Conservation (phyloP, 2,113 vertebrate genomes). For the Otocyon megalotis region DNA sequence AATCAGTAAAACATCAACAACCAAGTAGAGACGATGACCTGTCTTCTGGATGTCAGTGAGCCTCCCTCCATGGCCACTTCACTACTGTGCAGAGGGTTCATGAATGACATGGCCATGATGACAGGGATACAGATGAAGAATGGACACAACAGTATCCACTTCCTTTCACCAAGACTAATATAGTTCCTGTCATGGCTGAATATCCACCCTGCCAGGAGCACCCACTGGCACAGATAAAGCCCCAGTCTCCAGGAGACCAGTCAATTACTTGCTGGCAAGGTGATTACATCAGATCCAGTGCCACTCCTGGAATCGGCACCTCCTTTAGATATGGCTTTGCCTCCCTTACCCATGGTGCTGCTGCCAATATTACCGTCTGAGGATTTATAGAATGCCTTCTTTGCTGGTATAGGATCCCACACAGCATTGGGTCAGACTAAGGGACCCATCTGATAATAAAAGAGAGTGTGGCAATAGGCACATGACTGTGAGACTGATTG, state of each 20-base stretch:
- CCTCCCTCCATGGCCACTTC: not conserved
- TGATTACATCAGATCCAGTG: not conserved
- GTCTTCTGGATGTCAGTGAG: not conserved
- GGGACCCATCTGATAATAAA: not conserved
- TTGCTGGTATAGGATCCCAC: not conserved
- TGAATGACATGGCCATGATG: not conserved
- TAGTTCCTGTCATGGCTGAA: not conserved
- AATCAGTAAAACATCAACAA: not conserved
- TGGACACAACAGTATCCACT: not conserved
- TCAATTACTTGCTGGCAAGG: not conserved
- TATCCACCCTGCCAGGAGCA: not conserved
- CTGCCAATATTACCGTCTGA: not conserved
- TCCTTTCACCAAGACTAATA: not conserved
- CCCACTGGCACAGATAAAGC: not conserved
- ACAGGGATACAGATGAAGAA: not conserved
- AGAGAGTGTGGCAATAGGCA: not conserved
- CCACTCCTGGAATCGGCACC: not conserved
- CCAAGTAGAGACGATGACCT: not conserved
- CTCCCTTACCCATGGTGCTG: not conserved
- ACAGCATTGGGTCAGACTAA: not conserved
- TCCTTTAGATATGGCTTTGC: constrained; percentile 6
- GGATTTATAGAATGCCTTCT: not conserved
- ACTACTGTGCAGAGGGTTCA: not conserved
- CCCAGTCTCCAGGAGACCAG: not conserved
- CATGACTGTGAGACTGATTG: not conserved